These are phyloP conservation scores for Nasonia longicornis DNA, from an alignment of 1,140 invertebrate species.

Conservation along the genomic window DNA sequence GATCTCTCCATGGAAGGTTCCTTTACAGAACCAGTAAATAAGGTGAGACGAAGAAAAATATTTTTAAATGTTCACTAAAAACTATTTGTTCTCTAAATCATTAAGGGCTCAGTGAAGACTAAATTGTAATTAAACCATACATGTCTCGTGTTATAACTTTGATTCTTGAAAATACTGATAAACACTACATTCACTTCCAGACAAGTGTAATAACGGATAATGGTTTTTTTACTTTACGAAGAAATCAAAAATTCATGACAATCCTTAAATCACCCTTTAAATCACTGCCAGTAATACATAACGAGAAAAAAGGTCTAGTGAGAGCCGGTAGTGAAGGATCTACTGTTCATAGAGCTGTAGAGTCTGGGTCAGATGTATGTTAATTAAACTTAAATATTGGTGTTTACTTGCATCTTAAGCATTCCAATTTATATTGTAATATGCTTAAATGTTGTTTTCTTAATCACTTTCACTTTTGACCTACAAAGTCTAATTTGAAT, in stretches of 20 bases:
- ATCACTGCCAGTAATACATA: constrained; percentile 63
- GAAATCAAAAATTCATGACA: constrained; percentile 64
- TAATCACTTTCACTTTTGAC: background rate
- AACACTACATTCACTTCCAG: constrained; percentile 58
- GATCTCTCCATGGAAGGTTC: constrained; percentile 77
- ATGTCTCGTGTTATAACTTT: constrained; percentile 5
- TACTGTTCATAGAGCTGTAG: constrained; percentile 54
- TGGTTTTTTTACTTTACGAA: constrained; percentile 64
- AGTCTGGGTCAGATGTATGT: constrained; percentile 63
- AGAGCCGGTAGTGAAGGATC: constrained; percentile 64
- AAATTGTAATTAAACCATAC: constrained; percentile 12
- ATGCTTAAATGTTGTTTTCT: background rate
- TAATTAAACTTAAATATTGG: constrained; percentile 11
- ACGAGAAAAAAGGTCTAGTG: constrained; percentile 62
- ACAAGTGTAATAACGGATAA: constrained; percentile 62
- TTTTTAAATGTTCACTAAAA: background rate
- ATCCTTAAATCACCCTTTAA: constrained; percentile 66
- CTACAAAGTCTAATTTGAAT: background rate
- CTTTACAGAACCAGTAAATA: constrained; percentile 61
- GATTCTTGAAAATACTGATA: constrained; percentile 24
- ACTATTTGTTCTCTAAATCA: background rate
- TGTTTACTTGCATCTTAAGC: background rate
- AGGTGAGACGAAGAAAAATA: constrained; percentile 51
- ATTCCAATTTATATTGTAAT: background rate
- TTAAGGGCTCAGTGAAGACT: background rate